A percentile compares a stretch with the other conserved stretches of the same genome.
phyloP scores from a whole-genome alignment of 1,140 invertebrate species.

The Thalassaphorura encarpata region DNA sequence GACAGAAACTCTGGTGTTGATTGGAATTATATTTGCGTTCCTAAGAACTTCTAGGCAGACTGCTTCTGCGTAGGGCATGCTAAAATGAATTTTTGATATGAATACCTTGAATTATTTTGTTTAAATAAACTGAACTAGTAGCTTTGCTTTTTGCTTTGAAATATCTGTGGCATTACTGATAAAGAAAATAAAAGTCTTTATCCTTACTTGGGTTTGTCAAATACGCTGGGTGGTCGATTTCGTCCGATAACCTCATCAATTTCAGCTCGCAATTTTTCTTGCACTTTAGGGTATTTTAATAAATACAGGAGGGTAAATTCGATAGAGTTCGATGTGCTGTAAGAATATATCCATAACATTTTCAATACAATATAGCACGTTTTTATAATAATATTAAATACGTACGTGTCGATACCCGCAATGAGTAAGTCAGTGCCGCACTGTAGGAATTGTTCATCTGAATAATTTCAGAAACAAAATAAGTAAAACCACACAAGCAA shows the following conservation, averaged over 20 bases:
- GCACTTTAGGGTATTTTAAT: constrained; percentile 40
- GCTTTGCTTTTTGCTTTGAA: no score
- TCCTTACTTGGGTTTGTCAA: constrained; percentile 14
- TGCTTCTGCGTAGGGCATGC: constrained; percentile 69
- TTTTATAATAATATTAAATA: no score
- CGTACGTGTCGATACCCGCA: neutral
- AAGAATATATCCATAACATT: no score
- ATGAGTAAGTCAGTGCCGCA: neutral
- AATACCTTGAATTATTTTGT: no score
- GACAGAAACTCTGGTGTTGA: constrained; percentile 61
- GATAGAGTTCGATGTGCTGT: constrained; percentile 27
- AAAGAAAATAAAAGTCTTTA: no score
- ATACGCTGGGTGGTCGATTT: constrained; percentile 20
- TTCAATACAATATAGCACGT: no score
- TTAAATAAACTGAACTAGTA: no score
- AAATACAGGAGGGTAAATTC: constrained; percentile 43
- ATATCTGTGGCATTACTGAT: no score
- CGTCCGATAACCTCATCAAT: constrained; percentile 38
- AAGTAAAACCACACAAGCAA: neutral
- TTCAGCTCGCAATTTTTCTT: constrained; percentile 42
- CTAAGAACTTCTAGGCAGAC: constrained; percentile 62
- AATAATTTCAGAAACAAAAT: neutral
- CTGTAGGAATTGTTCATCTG: neutral
- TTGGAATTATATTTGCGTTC: constrained; percentile 64
- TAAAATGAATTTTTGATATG: neutral